Conservation (phyloP, 2,888 invertebrate species). For the Elmis aenea region DNA sequence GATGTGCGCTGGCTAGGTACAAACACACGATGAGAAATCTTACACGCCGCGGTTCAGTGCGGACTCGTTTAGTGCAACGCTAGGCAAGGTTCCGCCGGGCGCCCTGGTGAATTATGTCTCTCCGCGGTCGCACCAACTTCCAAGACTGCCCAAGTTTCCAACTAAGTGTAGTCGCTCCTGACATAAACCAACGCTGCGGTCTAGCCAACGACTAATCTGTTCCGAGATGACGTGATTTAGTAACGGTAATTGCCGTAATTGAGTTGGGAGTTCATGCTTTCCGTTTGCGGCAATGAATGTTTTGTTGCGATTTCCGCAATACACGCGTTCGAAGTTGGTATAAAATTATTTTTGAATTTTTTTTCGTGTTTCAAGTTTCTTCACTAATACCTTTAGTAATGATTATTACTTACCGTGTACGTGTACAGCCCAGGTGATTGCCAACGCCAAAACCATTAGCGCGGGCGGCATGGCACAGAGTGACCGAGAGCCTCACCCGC, state of each 20-base stretch:
- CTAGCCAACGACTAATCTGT: slow-evolving; percentile 43
- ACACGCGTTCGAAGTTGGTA: too few species aligned
- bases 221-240: slow-evolving; percentile 44
- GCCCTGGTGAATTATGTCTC: slow-evolving; percentile 40
- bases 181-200: slow-evolving; percentile 31
- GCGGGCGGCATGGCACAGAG: slow-evolving; percentile 34
- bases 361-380: too few species aligned
- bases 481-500: slow-evolving; percentile 34
- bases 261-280: slow-evolving; percentile 27
- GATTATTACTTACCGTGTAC: slow-evolving; percentile 29
- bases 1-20: too few species aligned
- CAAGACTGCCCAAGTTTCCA: slow-evolving; percentile 40
- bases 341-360: too few species aligned
- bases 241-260: slow-evolving; percentile 42
- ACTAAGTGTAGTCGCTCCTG: slow-evolving; percentile 22
- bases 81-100: slow-evolving; percentile 32
- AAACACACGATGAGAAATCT: too few species aligned
- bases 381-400: too few species aligned
- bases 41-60: slow-evolving; percentile 30
- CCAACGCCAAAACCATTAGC: slow-evolving; percentile 32
- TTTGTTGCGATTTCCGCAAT: slow-evolving; percentile 12
- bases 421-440: slow-evolving; percentile 20
- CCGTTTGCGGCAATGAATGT: slow-evolving; percentile 17
- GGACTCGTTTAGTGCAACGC: slow-evolving; percentile 27
- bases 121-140: slow-evolving; percentile 38